Conservation (phyloP, 2,113 vertebrate species). For the Limanda limanda region DNA sequence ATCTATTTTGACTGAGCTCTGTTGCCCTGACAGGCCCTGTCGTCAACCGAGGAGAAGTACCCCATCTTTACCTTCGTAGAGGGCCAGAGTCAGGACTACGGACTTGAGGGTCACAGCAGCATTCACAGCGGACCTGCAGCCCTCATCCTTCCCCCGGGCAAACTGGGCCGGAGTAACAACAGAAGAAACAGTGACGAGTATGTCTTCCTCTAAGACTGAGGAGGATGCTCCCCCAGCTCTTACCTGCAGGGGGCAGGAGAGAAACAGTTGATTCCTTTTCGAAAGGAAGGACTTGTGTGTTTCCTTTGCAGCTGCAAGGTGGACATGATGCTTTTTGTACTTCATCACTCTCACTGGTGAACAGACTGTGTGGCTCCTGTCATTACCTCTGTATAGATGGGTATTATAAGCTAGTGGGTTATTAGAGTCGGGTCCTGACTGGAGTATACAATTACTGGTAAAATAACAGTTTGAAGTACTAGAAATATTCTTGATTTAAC, state of each 20-base stretch:
- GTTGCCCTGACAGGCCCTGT: constrained; percentile 83
- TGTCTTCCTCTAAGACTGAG: constrained; percentile 84
- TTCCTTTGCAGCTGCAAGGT: constrained; percentile 27
- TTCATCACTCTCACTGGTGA: constrained; percentile 32
- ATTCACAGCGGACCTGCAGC: constrained; percentile 65
- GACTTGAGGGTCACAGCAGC: constrained; percentile 81
- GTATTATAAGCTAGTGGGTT: constrained; percentile 32
- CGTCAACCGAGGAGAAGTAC: constrained; percentile 86
- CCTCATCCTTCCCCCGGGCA: constrained; percentile 75
- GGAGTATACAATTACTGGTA: constrained; percentile 13
- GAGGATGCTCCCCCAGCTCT: constrained; percentile 5
- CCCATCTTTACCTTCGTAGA: constrained; percentile 92
- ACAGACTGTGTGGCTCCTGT: constrained; percentile 24
- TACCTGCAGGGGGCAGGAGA: constrained; percentile 23
- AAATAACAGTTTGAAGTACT: constrained; percentile 41
- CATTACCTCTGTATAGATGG: constrained; percentile 18
- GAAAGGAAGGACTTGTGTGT: constrained; percentile 27
- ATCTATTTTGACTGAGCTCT: not conserved
- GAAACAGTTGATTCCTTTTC: constrained; percentile 19
- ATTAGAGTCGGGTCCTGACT: not conserved
- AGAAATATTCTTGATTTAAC: constrained; percentile 30
- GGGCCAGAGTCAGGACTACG: constrained; percentile 87
- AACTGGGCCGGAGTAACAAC: constrained; percentile 69
- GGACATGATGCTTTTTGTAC: constrained; percentile 13
- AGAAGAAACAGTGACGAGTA: constrained; percentile 88